phyloP scores from a whole-genome alignment of 1,140 invertebrate species.

The Panagrolaimus sp. region DNA sequence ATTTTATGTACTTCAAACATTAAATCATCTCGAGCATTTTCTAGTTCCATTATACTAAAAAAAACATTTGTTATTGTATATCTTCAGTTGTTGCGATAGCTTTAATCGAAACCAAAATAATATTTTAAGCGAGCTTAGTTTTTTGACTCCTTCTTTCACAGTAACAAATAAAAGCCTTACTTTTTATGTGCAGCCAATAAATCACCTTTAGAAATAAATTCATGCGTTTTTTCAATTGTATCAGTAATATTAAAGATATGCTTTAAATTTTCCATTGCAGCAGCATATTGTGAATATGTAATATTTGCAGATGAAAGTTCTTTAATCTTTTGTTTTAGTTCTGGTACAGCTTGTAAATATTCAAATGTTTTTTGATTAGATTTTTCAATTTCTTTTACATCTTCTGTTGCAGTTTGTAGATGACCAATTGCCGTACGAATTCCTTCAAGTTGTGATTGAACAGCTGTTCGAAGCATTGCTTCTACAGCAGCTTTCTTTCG shows the following conservation, averaged over 20 bases:
- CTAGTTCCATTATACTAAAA: constrained; percentile 82
- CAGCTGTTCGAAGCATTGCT: constrained; percentile 92
- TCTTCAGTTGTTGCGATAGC: no score
- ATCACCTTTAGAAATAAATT: constrained; percentile 86
- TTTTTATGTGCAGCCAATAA: constrained; percentile 82
- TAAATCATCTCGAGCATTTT: constrained; percentile 89
- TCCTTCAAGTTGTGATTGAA: constrained; percentile 94
- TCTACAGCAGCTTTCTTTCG: constrained; percentile 79
- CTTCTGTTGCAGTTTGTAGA: constrained; percentile 73
- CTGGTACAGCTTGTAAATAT: constrained; percentile 58
- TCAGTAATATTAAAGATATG: constrained; percentile 96
- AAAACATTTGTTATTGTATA: constrained; percentile 46
- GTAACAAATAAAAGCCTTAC: constrained; percentile 47
- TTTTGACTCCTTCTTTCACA: no score
- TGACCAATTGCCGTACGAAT: constrained; percentile 86
- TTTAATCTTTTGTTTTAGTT: constrained; percentile 72
- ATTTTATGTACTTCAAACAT: constrained; percentile 88
- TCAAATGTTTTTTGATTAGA: constrained; percentile 62
- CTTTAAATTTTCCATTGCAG: constrained; percentile 93
- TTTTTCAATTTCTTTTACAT: constrained; percentile 71
- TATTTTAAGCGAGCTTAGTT: no score
- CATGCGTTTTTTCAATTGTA: constrained; percentile 85
- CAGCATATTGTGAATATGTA: constrained; percentile 81
- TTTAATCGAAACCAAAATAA: no score
- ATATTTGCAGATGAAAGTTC: constrained; percentile 84